phyloP scores from a whole-genome alignment of 2,113 vertebrate species.

The Leucopsar rothschildi region DNA sequence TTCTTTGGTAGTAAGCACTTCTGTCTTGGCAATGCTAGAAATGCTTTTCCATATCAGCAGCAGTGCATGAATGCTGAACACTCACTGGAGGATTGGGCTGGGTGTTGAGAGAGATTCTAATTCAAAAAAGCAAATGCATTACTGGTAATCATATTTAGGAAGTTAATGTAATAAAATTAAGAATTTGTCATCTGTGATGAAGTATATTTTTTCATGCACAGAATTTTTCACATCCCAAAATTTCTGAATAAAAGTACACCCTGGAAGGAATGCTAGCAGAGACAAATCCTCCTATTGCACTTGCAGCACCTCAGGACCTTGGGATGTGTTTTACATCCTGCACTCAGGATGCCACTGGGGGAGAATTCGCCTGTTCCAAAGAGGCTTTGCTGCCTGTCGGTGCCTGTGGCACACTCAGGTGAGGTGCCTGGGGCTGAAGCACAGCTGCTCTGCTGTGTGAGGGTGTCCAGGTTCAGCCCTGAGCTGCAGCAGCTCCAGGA shows the following conservation, averaged over 20 bases:
- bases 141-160: not conserved
- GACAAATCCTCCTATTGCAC: not conserved
- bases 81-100: not conserved
- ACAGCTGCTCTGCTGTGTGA: fast-evolving
- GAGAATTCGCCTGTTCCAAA: not conserved
- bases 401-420: not conserved
- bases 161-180: not conserved
- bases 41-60: conserved; percentile 24
- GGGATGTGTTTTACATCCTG: not conserved
- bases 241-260: not conserved
- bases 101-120: not conserved
- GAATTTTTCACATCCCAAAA: not conserved
- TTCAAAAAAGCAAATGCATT: not conserved
- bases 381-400: not conserved
- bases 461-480: too few species aligned
- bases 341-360: not conserved
- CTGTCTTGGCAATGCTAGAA: not conserved
- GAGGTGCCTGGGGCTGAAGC: not conserved
- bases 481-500: not conserved
- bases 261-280: not conserved
- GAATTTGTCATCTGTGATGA: not conserved
- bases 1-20: conserved; percentile 39
- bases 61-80: conserved; percentile 27
- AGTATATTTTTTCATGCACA: not conserved
- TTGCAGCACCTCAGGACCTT: not conserved